phyloP scores from a whole-genome alignment of 92 coral and sea anemone genomes.

The Epizoanthus ramosus region DNA sequence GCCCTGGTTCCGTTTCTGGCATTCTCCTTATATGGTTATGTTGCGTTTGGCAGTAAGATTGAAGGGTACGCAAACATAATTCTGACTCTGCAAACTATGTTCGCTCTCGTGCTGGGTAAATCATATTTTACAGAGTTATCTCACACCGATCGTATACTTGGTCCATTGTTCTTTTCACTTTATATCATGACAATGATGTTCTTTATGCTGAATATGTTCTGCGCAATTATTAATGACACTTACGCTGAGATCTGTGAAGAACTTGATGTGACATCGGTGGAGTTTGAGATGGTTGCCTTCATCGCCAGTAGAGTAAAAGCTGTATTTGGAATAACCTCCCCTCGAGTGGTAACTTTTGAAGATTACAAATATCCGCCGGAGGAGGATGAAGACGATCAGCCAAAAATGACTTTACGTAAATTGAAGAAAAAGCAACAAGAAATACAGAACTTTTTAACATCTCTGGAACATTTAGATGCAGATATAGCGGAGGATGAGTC shows the following conservation, averaged over 20 bases:
- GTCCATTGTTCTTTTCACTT: slow-evolving; percentile 50
- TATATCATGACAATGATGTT: slow-evolving; percentile 63
- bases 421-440: not conserved
- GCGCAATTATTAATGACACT: slow-evolving; percentile 59
- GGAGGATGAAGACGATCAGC: not conserved
- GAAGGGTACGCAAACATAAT: slow-evolving; percentile 47
- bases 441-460: slow-evolving; percentile 15
- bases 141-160: slow-evolving; percentile 51
- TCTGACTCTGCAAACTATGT: slow-evolving; percentile 54
- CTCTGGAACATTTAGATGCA: slow-evolving; percentile 26
- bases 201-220: slow-evolving; percentile 64
- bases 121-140: slow-evolving; percentile 61
- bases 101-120: slow-evolving; percentile 64
- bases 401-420: not conserved
- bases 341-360: slow-evolving; percentile 47
- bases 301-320: slow-evolving; percentile 42
- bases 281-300: slow-evolving; percentile 51
- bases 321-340: slow-evolving; percentile 43
- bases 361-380: slow-evolving; percentile 46
- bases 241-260: slow-evolving; percentile 57
- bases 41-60: slow-evolving; percentile 56
- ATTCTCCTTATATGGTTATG: slow-evolving; percentile 56
- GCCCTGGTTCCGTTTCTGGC: slow-evolving; percentile 55
- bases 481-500: slow-evolving; percentile 16
- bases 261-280: slow-evolving; percentile 30